Evolutionary conservation across 1,140 invertebrate species (phyloP).

Genomic region (Drosophila santomea): DNA sequence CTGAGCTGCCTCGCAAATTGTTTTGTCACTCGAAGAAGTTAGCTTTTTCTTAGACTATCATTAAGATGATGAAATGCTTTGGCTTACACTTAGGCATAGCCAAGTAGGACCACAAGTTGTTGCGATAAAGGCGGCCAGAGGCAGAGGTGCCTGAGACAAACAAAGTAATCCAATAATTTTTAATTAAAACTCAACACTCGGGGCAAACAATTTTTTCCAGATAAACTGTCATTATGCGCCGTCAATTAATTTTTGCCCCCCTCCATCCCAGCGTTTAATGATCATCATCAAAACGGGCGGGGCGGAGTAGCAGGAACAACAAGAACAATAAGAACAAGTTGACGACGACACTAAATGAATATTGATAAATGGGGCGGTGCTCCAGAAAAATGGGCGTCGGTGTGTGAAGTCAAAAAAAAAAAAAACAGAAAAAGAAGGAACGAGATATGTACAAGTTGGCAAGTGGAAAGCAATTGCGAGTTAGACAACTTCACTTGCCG

Average conservation of each 20-base stretch:
- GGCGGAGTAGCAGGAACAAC: constrained; percentile 44
- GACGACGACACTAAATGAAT: constrained; percentile 82
- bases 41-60: constrained; percentile 61
- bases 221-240: constrained; percentile 83
- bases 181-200: constrained; percentile 83
- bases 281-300: constrained; percentile 68
- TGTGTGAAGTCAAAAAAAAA: constrained; percentile 50
- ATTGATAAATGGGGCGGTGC: constrained; percentile 83
- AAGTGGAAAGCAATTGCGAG: constrained; percentile 52
- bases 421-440: not conserved
- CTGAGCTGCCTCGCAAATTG: constrained; percentile 57
- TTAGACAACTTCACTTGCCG: constrained; percentile 57
- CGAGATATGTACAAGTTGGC: constrained; percentile 21
- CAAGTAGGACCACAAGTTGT: constrained; percentile 49
- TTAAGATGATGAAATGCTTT: constrained; percentile 84
- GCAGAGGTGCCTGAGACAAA: constrained; percentile 37
- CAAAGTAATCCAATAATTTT: constrained; percentile 82
- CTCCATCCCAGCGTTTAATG: constrained; percentile 59
- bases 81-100: constrained; percentile 83
- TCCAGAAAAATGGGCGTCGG: constrained; percentile 70
- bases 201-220: constrained; percentile 83
- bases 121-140: not conserved
- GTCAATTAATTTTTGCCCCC: constrained; percentile 79
- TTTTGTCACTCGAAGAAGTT: constrained; percentile 53
- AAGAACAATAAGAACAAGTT: constrained; percentile 55